Conservation (phyloP, 1,140 invertebrate species). For the Cherax destructor region DNA sequence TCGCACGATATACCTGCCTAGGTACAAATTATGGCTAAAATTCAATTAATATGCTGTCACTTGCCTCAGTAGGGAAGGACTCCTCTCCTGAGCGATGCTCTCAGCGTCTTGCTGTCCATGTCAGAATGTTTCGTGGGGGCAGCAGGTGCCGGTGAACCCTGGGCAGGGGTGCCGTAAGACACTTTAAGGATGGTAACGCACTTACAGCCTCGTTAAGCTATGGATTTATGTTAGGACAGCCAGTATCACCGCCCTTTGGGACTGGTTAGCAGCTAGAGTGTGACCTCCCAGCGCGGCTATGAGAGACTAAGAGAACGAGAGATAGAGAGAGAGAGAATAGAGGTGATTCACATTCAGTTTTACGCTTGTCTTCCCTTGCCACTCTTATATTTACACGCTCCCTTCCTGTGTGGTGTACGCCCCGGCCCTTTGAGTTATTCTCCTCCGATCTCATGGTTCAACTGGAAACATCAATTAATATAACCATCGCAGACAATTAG, state of each 20-base stretch:
- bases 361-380: background rate
- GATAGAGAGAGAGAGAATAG: background rate
- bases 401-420: background rate
- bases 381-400: too few species aligned
- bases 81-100: constrained; percentile 20
- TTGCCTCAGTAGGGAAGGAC: constrained; percentile 55
- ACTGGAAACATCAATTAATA: background rate
- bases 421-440: background rate
- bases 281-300: constrained; percentile 58
- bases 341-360: background rate
- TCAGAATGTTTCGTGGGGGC: constrained; percentile 37
- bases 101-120: background rate
- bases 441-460: background rate
- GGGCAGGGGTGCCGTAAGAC: background rate
- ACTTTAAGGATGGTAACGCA: background rate
- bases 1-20: constrained; percentile 64
- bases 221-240: constrained; percentile 69
- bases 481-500: background rate
- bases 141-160: constrained; percentile 34
- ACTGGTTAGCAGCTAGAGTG: constrained; percentile 60
- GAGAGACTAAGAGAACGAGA: constrained; percentile 18
- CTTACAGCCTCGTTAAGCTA: constrained; percentile 61
- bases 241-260: constrained; percentile 68
- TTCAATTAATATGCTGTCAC: constrained; percentile 71
- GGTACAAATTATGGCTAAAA: constrained; percentile 70